Evolutionary conservation across 2,113 vertebrate genomes (phyloP).

Genomic region (Coturnix japonica): DNA sequence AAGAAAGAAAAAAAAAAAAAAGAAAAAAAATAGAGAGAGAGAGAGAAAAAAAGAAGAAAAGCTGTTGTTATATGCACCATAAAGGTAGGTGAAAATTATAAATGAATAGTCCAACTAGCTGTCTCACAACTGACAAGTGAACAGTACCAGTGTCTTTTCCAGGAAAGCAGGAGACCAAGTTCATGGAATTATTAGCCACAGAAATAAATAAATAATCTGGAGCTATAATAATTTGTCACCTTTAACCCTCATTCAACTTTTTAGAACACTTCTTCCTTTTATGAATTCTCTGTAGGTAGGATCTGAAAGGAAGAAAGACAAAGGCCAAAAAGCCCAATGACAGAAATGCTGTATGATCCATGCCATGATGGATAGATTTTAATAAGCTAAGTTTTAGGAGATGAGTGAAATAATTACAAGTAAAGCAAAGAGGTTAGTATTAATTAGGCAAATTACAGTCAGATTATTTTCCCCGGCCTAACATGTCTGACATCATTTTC

Average conservation of each 20-base stretch:
- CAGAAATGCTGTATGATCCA: background rate
- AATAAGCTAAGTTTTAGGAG: background rate
- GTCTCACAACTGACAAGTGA: background rate
- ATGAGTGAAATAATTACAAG: background rate
- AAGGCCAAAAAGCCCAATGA: background rate
- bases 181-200: background rate
- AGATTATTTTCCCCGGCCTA: background rate
- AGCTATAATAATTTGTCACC: background rate
- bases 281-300: background rate
- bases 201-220: background rate
- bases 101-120: background rate
- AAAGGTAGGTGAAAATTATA: background rate
- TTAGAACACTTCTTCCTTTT: background rate
- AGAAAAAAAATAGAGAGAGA: background rate
- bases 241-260: background rate
- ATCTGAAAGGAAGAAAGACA: background rate
- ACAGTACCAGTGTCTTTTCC: background rate
- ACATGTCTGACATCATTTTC: background rate
- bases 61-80: rapidly evolving
- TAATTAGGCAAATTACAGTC: background rate
- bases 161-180: background rate
- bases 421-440: slow-evolving; percentile 18
- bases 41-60: background rate
- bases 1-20: background rate
- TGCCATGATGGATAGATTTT: background rate